Percentiles rank a stretch among this genome's conserved stretches.
Conservation (phyloP, 1,140 invertebrate genomes). For the Lepidotrigona ventralis region DNA sequence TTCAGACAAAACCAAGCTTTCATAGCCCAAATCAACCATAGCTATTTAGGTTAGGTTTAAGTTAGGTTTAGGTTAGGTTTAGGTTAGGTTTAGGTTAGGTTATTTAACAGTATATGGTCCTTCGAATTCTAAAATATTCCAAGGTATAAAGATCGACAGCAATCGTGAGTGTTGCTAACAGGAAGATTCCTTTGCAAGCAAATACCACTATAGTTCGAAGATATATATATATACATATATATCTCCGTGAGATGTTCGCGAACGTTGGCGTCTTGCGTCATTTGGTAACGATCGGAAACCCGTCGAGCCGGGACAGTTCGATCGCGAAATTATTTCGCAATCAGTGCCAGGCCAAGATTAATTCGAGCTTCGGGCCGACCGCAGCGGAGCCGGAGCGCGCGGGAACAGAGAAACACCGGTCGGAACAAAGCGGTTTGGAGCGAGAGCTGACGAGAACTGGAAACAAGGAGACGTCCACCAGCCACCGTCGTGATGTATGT, state of each 20-base stretch:
- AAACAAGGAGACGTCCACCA: conserved; percentile 49
- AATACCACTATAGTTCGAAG: no score
- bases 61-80: no score
- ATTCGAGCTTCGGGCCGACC: conserved; percentile 45
- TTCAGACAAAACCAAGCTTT: no score
- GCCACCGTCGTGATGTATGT: conserved; percentile 67
- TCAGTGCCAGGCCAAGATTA: conserved; percentile 54
- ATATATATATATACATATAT: not conserved
- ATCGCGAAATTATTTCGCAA: conserved; percentile 60
- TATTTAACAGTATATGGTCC: no score
- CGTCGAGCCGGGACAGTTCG: conserved; percentile 2
- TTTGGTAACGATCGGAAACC: conserved; percentile 37
- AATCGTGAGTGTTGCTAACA: no score
- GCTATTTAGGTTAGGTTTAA: no score
- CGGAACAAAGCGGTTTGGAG: conserved; percentile 31
- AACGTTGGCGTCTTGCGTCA: conserved; percentile 5
- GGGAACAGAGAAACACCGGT: not conserved
- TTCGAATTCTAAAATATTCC: no score
- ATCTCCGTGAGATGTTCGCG: conserved; percentile 8
- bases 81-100: no score
- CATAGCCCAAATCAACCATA: no score
- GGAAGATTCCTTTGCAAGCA: no score
- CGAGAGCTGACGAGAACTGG: conserved; percentile 46
- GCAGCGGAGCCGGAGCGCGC: not conserved
- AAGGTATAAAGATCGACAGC: no score